Percentiles rank a stretch among this genome's conserved stretches.
Conservation (phyloP, 2,888 invertebrate genomes). For the Drosophila quinaria region DNA sequence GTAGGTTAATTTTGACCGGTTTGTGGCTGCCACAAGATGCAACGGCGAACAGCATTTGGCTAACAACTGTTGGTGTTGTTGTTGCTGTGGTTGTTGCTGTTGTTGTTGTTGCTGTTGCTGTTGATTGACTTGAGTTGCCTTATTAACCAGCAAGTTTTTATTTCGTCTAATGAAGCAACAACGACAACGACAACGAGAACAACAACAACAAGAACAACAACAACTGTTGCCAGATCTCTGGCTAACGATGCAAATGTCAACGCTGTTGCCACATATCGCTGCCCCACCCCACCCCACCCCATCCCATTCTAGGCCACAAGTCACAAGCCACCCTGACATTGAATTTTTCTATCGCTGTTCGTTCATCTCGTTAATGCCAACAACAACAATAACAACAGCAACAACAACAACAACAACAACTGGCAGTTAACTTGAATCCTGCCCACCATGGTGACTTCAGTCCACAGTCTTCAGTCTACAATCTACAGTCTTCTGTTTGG, state of each 20-base stretch:
- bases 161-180: constrained; percentile 72
- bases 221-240: constrained; percentile 40
- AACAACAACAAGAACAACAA: constrained; percentile 33
- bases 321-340: constrained; percentile 45
- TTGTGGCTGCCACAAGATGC: constrained; percentile 59
- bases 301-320: not conserved
- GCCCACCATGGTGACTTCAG: constrained; percentile 40
- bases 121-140: constrained; percentile 73
- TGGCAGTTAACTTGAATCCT: constrained; percentile 27
- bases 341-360: constrained; percentile 53
- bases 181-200: constrained; percentile 31
- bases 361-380: constrained; percentile 59
- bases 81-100: constrained; percentile 22
- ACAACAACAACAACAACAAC: constrained; percentile 18
- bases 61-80: constrained; percentile 44
- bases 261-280: constrained; percentile 23
- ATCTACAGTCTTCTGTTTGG: constrained; percentile 3
- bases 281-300: constrained; percentile 2
- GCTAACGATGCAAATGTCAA: constrained; percentile 69
- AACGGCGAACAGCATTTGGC: constrained; percentile 60
- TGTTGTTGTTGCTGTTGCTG: too few species aligned
- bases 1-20: constrained; percentile 83
- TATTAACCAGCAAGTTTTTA: constrained; percentile 61
- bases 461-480: not conserved
- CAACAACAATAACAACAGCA: constrained; percentile 16